Base-by-base conservation (phyloP, 2,888 invertebrate genomes). In the Stegana nigrithorax region DNA sequence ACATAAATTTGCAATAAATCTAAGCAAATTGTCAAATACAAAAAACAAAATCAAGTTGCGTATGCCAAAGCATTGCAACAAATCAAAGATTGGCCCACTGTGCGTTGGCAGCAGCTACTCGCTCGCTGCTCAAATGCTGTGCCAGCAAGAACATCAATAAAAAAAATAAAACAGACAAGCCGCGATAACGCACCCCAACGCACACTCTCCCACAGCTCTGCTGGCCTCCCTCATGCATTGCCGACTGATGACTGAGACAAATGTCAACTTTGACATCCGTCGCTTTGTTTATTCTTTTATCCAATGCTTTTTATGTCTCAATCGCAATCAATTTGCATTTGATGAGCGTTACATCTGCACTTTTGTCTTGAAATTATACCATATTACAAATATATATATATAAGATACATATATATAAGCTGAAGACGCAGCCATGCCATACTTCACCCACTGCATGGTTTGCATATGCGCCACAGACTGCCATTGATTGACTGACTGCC, bases 291-390 rank as follows among this genome's bases (percentile, higher is more conserved):
- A n/a, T n/a, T n/a, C 14, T 29, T 19, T 12, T 45, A 45, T 45
- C 14, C 10, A 8, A 25, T 26, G 44, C 44, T 63, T 65, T 67
- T 66, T 59, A 60, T 65, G 65, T 60, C 42, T 60, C 51, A 51
- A 50, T 60, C 59, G 51, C 68, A 68, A 76, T 76, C 72, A 75
- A 75, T 73, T 70, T 72, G 58, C 70, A 77, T 75, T 79, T 79
- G 70, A 70, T 70, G 67, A 62, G 21, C 68, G 62, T 68, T 67
- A 71, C 68, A 73, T 62, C 67, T 62, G 59, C 65, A 69, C 60
- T 71, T 64, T 67, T 66, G 32, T 60, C 55, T 42, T 36, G 19
- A 60, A 17, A 23, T 50, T 32, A 32, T 25, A 58, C 23, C 55
- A 7, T 63, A 59, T 58, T 63, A 59, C 39, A 10, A 39, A n/a